phyloP scores from a whole-genome alignment of 2,113 vertebrate species.

The Dermatemys mawii region DNA sequence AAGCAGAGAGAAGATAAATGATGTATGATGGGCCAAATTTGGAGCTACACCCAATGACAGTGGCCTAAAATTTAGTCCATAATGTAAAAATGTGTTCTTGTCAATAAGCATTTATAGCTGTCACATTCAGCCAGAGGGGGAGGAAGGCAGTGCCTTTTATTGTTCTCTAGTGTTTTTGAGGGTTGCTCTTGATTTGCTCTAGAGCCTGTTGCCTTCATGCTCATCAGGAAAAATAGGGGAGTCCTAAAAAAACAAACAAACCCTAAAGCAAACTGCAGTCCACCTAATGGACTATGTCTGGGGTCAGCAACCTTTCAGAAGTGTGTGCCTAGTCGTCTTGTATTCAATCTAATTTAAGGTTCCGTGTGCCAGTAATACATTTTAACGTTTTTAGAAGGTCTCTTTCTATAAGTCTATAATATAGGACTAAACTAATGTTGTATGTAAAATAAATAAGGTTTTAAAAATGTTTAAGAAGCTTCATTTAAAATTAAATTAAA shows the following conservation, averaged over 20 bases:
- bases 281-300: accelerated
- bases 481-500: too few relatives aligned
- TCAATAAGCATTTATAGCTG: not conserved
- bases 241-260: not conserved
- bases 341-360: too few relatives aligned
- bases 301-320: too few relatives aligned
- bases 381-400: too few relatives aligned
- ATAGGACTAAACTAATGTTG: too few relatives aligned
- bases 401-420: too few relatives aligned
- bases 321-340: too few relatives aligned
- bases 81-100: not conserved
- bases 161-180: not conserved
- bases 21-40: not conserved
- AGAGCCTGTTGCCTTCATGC: not conserved
- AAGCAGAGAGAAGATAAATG: too few relatives aligned
- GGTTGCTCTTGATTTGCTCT: not conserved
- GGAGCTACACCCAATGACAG: not conserved
- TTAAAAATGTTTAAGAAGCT: too few relatives aligned
- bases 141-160: not conserved
- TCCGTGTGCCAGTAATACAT: too few relatives aligned
- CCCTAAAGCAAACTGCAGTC: not conserved
- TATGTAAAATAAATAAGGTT: too few relatives aligned
- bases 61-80: not conserved
- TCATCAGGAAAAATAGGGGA: not conserved
- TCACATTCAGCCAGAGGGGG: not conserved